phyloP scores from a whole-genome alignment of 2,797 vertebrate species.

The Distichodus sexfasciatus region DNA sequence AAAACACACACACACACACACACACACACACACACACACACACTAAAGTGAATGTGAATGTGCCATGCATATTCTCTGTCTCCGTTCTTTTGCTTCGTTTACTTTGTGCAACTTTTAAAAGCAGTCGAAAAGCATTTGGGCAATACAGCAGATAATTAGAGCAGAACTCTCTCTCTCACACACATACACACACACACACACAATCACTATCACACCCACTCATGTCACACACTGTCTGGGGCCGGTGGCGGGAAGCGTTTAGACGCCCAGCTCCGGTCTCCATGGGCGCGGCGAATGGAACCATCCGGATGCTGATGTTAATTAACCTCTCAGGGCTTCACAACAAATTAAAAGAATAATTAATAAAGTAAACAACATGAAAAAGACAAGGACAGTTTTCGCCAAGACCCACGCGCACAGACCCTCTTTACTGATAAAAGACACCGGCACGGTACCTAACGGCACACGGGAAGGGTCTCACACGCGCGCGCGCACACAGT shows the following conservation, averaged over 20 bases:
- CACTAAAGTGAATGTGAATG: no score
- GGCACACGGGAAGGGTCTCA: no score
- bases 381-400: conserved; percentile 33
- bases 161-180: conserved; percentile 28
- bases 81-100: neutral
- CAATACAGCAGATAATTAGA: conserved; percentile 32
- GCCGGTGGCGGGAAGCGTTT: conserved; percentile 38
- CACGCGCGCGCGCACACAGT: no score
- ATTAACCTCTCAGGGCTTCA: conserved; percentile 59
- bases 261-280: conserved; percentile 34
- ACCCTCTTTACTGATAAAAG: neutral
- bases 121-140: neutral
- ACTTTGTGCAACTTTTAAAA: conserved; percentile 21
- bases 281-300: conserved; percentile 39
- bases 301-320: conserved; percentile 46
- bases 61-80: no score
- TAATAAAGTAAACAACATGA: conserved; percentile 55
- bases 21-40: conserved; percentile 1
- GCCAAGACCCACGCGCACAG: conserved; percentile 26
- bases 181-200: conserved; percentile 34
- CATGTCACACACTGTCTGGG: conserved; percentile 32
- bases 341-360: conserved; percentile 54
- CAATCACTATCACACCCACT: conserved; percentile 19
- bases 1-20: no score
- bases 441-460: neutral